phyloP scores from a whole-genome alignment of 2,797 vertebrate species.

The Malurus splendens region DNA sequence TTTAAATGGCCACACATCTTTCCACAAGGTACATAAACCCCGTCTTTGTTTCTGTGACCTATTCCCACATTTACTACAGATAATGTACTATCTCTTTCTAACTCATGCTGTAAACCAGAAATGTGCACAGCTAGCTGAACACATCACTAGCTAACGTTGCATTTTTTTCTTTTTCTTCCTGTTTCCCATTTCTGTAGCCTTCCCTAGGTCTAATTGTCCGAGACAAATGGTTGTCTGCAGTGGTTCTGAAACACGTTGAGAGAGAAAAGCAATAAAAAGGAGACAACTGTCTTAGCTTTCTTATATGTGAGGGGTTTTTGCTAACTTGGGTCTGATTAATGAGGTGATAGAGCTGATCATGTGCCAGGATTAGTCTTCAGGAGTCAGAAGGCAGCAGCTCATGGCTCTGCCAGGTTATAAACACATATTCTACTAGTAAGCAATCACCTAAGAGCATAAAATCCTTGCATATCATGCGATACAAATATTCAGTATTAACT shows the following conservation, averaged over 20 bases:
- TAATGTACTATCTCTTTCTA: neutral
- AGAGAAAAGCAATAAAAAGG: neutral
- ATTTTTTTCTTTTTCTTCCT: neutral
- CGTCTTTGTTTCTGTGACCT: neutral
- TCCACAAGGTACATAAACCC: neutral
- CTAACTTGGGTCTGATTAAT: neutral
- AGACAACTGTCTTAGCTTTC: neutral
- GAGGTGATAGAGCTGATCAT: neutral
- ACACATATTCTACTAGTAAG: neutral
- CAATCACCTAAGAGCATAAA: neutral
- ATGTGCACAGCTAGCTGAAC: neutral
- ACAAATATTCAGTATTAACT: neutral
- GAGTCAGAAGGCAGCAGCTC: neutral
- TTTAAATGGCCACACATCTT: neutral
- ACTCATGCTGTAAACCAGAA: neutral
- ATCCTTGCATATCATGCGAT: neutral
- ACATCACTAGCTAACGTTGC: neutral
- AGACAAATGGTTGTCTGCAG: neutral
- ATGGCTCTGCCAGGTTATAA: neutral
- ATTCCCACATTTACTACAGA: neutral
- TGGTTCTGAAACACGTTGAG: neutral
- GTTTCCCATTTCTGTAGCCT: neutral
- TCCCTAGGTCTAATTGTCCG: neutral
- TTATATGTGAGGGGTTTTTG: neutral
- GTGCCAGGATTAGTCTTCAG: neutral